A percentile compares a stretch with the other conserved stretches of the same genome.
Conservation (phyloP, 2,797 vertebrate genomes). For the Aythya fuligula region DNA sequence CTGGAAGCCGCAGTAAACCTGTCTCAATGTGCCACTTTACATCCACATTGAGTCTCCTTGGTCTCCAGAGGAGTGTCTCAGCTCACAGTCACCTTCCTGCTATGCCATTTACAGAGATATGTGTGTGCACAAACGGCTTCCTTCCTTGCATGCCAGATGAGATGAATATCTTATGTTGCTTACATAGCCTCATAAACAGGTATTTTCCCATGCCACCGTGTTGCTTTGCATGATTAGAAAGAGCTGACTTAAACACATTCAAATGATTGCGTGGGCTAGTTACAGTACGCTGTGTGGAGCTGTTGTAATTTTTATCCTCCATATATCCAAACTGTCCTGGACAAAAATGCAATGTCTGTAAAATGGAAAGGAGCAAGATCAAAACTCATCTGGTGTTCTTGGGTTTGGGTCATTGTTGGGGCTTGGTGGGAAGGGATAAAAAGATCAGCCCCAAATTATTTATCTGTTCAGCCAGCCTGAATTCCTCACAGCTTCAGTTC, state of each 20-base stretch:
- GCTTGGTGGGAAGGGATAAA: not conserved
- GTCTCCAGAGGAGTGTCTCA: conserved; percentile 25
- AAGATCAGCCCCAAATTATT: not conserved
- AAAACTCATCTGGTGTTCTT: not conserved
- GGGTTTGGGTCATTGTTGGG: not conserved
- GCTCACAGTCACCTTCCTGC: conserved; percentile 34
- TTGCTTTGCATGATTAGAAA: conserved; percentile 8
- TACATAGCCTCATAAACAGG: not conserved
- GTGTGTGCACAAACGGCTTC: not conserved
- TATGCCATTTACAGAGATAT: not conserved
- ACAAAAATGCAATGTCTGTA: not conserved
- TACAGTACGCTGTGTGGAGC: not conserved
- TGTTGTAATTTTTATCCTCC: not conserved
- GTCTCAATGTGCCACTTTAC: conserved; percentile 50
- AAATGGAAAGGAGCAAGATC: not conserved
- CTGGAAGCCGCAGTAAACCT: conserved; percentile 56
- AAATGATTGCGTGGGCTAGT: not conserved
- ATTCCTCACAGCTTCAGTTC: not conserved
- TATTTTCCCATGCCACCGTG: not conserved
- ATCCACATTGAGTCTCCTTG: conserved; percentile 4
- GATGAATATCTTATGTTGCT: not conserved
- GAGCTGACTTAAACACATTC: not conserved
- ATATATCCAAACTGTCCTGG: not conserved
- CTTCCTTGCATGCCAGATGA: not conserved
- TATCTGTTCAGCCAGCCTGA: not conserved